phyloP scores from a whole-genome alignment of 2,797 vertebrate genomes.

The Peromyscus nudipes region DNA sequence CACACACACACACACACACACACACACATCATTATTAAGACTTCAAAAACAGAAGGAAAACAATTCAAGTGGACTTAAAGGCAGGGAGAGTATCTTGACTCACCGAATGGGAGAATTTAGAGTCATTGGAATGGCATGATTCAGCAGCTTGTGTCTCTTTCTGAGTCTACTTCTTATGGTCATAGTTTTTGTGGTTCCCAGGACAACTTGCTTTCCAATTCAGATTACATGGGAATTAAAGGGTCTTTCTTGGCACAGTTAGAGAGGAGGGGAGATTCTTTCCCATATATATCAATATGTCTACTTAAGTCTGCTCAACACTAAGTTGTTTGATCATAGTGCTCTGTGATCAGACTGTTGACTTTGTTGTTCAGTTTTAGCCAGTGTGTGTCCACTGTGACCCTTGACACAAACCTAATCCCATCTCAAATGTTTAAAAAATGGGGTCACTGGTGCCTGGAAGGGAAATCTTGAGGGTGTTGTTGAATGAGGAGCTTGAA shows the following conservation, averaged over 20 bases:
- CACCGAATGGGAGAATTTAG: background rate
- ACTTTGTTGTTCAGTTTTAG: background rate
- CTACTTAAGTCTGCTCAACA: background rate
- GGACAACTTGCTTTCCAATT: background rate
- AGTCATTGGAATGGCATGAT: background rate
- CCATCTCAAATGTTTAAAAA: background rate
- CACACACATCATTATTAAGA: background rate
- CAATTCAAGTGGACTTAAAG: background rate
- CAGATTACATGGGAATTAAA: background rate
- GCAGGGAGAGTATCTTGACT: background rate
- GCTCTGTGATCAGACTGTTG: background rate
- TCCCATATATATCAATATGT: background rate
- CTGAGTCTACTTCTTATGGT: background rate
- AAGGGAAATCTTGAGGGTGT: background rate
- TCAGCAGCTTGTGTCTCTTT: background rate
- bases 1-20: background rate
- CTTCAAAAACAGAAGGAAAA: background rate
- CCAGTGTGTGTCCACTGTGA: background rate
- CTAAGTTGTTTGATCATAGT: background rate
- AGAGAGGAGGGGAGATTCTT: slow-evolving; percentile 12
- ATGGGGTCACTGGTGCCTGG: background rate
- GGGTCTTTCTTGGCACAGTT: background rate
- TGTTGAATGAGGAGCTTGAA: background rate
- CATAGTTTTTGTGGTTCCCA: background rate
- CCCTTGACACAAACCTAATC: background rate